These are phyloP conservation scores for Lepilemur ruficaudatus DNA, from an alignment of 2,797 vertebrate species.

Conservation along the genomic window DNA sequence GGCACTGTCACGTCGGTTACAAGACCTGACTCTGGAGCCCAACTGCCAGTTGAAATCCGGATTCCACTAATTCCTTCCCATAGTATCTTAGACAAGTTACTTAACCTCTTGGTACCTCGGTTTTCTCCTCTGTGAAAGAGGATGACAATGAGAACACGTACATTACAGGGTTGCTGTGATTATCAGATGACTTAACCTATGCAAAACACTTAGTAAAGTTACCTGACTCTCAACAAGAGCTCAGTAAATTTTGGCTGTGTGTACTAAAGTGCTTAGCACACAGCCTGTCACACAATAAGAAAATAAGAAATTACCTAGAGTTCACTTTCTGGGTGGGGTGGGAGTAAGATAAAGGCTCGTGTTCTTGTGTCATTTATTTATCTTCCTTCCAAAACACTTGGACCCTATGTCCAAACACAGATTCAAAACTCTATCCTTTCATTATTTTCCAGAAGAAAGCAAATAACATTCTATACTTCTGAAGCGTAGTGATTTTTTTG, in stretches of 20 bases:
- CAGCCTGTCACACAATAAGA: background rate
- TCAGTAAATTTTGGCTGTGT: background rate
- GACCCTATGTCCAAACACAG: background rate
- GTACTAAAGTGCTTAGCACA: background rate
- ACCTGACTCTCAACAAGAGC: background rate
- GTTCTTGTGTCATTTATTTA: background rate
- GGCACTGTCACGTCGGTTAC: background rate
- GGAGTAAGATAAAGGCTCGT: background rate
- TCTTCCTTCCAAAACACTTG: background rate
- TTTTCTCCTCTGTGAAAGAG: background rate
- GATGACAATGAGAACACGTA: background rate
- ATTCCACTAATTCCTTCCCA: background rate
- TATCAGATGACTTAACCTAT: background rate
- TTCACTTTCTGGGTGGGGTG: background rate
- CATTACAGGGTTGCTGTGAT: background rate
- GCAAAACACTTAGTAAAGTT: background rate
- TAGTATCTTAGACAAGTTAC: background rate
- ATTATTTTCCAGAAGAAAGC: background rate
- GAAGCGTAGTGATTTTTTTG: background rate
- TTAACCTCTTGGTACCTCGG: background rate
- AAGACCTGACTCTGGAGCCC: background rate
- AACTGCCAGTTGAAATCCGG: background rate
- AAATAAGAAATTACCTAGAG: background rate
- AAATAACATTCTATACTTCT: background rate
- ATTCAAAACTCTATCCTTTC: background rate